Evolutionary conservation across 2,113 vertebrate species (phyloP), one percentile per base, ranked within the genome.

Genomic region (human): DNA sequence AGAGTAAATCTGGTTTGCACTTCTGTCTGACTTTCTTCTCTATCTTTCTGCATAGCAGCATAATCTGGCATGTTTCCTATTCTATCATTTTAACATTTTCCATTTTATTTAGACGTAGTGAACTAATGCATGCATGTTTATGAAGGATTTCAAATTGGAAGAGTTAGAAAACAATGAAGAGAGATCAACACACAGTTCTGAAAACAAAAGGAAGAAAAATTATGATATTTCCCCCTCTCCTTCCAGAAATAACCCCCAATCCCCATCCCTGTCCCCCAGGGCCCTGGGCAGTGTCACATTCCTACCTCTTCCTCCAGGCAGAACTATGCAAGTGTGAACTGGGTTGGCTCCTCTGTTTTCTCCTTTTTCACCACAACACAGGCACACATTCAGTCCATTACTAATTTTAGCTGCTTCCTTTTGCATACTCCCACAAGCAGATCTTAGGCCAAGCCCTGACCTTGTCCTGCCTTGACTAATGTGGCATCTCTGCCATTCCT

Each of bases 391-490:
- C 66, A 95, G 70, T 17, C 95, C 68, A 59, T 88, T 90, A 48
- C 94, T 93, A 96, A 97, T 94, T 95, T 97, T 86, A 97, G 96
- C 76, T 22, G 79, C 81, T 94, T 97, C 85, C 81, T 95, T 95
- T 61, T n/a, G 27, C 11, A 2, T 57, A 86, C 85, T 94, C 43
- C 68, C 55, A 86, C n/a, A 52, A 79, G 17, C 43, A 73, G 79
- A 75, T 82, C 79, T n/a, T 70, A 94, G 64, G 25, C 92, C 79
- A 95, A 70, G 1, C 79, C 59, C 87, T 95, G 94, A 97, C 96
- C 92, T 95, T 93, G 73, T 96, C 38, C 82, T 89, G 66, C 73
- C 80, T 96, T 92, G 79, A 97, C 78, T 85, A 81, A 95, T 85
- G 83, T 80, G 90, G 79, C 70, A 91, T 96, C 83, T 48, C 75